phyloP scores from a whole-genome alignment of 2,888 invertebrate genomes.

The Agonopterix subpropinquella region DNA sequence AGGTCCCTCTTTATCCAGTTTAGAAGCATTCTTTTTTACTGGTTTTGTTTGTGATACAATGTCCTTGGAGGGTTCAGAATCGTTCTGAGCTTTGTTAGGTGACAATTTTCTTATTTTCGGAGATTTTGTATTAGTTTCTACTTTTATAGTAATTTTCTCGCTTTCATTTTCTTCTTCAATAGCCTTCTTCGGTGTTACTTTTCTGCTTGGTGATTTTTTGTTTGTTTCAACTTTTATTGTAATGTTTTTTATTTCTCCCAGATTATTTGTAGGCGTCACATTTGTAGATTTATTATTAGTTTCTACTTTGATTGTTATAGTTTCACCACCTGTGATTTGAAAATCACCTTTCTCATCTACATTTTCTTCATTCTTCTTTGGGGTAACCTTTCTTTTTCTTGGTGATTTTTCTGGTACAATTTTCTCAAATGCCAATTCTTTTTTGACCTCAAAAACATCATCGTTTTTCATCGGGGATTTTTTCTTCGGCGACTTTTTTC shows the following conservation, averaged over 20 bases:
- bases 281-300: conserved; percentile 18
- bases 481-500: conserved; percentile 47
- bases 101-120: no score
- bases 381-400: conserved; percentile 13
- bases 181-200: background rate
- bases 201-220: background rate
- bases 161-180: no score
- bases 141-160: no score
- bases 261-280: conserved; percentile 8
- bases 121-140: no score
- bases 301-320: background rate
- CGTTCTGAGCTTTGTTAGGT: no score
- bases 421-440: conserved; percentile 3
- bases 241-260: background rate
- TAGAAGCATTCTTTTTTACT: background rate
- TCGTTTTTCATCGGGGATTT: conserved; percentile 38
- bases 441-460: conserved; percentile 10
- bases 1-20: background rate
- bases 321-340: background rate
- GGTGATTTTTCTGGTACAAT: conserved; percentile 1
- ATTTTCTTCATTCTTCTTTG: conserved; percentile 12
- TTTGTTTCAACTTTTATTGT: background rate
- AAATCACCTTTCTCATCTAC: conserved; percentile 1
- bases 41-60: background rate
- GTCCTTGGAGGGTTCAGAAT: no score